These are phyloP conservation scores for Threskiornis aethiopicus DNA, from an alignment of 2,797 vertebrate species.

Conservation along the genomic window DNA sequence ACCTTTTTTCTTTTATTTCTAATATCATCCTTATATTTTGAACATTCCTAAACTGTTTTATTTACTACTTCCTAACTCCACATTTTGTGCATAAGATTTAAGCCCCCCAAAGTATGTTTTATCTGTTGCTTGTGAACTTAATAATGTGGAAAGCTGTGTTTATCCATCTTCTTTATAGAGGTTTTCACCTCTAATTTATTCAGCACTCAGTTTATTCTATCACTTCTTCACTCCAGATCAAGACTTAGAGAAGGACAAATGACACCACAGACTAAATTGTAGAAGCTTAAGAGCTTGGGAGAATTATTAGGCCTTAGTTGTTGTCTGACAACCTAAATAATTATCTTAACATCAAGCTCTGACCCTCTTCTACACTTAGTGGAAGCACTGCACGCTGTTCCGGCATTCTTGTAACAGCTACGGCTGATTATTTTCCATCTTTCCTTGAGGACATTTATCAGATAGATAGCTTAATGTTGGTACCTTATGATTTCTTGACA, in stretches of 20 bases:
- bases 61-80: background rate
- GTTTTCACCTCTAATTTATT: slow-evolving; percentile 34
- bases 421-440: background rate
- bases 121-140: background rate
- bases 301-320: background rate
- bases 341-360: background rate
- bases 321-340: slow-evolving; percentile 17
- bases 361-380: background rate
- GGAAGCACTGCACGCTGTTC: background rate
- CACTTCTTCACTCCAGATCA: background rate
- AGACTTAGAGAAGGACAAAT: background rate
- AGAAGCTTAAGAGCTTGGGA: background rate
- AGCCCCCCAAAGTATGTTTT: background rate
- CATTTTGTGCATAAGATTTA: background rate
- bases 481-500: slow-evolving; percentile 54
- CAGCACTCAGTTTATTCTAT: background rate
- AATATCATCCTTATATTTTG: background rate
- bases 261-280: background rate
- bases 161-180: slow-evolving; percentile 15
- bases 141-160: background rate
- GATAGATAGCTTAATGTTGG: background rate
- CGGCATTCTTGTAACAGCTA: background rate
- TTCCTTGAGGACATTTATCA: slow-evolving; percentile 34
- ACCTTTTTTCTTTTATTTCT: background rate
- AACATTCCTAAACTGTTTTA: background rate